Evolutionary conservation across 2,888 invertebrate species (phyloP).

Genomic region (Anthrax anthrax): DNA sequence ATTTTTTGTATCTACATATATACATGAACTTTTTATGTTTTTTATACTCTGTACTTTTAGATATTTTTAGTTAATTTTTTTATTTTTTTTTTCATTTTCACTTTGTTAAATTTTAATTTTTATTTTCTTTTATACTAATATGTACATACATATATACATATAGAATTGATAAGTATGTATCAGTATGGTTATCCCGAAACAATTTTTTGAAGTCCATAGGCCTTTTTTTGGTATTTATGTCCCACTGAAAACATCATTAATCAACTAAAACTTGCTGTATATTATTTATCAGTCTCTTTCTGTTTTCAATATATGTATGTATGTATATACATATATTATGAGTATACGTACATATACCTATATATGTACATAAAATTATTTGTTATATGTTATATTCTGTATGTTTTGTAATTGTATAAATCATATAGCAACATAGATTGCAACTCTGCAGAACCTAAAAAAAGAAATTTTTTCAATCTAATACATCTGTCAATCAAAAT

Average conservation of each 20-base stretch:
- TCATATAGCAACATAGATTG: neutral
- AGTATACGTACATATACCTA: neutral
- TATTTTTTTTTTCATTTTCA: conserved; percentile 1
- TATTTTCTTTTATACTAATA: conserved; percentile 2
- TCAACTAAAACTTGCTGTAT: conserved; percentile 18
- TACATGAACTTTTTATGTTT: too few relatives aligned
- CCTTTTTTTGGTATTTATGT: conserved; percentile 21
- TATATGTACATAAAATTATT: too few relatives aligned
- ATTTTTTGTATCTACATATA: too few relatives aligned
- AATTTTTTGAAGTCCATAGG: conserved; percentile 11
- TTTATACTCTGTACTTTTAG: too few relatives aligned
- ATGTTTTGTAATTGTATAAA: too few relatives aligned
- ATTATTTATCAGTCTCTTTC: conserved; percentile 4
- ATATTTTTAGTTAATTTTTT: too few relatives aligned
- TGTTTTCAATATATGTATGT: neutral
- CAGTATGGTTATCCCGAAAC: conserved; percentile 4
- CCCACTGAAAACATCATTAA: conserved; percentile 31
- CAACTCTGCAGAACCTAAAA: conserved; percentile 8
- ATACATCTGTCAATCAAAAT: conserved; percentile 15
- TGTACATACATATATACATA: neutral
- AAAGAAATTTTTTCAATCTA: conserved; percentile 11
- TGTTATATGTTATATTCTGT: too few relatives aligned
- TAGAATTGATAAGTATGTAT: too few relatives aligned
- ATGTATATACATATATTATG: neutral
- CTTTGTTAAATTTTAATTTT: conserved; percentile 4